Conservation (phyloP, 1,140 invertebrate genomes). For the Drosophila ironensis region DNA sequence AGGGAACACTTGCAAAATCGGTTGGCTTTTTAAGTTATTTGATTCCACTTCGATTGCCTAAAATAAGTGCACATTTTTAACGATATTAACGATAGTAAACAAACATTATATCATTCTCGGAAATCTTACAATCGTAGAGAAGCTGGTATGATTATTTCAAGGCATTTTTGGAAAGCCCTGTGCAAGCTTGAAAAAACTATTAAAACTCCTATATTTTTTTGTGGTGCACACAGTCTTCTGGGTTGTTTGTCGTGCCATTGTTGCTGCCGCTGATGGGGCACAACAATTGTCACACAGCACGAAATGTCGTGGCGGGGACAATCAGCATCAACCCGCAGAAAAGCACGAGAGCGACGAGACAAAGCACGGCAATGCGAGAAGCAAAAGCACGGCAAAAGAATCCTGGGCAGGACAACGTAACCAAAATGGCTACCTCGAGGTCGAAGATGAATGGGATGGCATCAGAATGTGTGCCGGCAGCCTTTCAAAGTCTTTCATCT, state of each 20-base stretch:
- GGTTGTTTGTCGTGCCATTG: constrained; percentile 13
- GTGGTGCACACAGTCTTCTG: constrained; percentile 4
- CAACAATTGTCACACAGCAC: constrained; percentile 65
- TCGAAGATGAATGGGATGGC: constrained; percentile 50
- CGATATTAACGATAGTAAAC: too few species aligned
- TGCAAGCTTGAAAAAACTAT: too few species aligned
- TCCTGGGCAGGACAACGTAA: constrained; percentile 26
- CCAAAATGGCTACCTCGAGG: constrained; percentile 72
- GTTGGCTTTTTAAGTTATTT: too few species aligned
- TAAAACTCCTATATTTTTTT: background rate
- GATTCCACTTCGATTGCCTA: too few species aligned
- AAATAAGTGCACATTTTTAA: too few species aligned
- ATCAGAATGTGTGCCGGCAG: too few species aligned
- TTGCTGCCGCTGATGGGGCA: constrained; percentile 21
- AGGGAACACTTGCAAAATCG: background rate
- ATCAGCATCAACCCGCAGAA: constrained; percentile 56
- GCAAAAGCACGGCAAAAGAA: constrained; percentile 11
- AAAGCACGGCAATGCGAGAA: background rate
- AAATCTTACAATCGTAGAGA: too few species aligned
- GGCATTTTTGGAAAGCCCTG: too few species aligned
- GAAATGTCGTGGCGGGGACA: constrained; percentile 63
- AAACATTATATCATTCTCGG: too few species aligned
- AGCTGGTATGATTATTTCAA: too few species aligned
- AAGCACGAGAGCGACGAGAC: constrained; percentile 1
- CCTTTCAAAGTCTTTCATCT: too few species aligned